Conservation (phyloP, 2,797 vertebrate species). For the Takifugu rubripes region DNA sequence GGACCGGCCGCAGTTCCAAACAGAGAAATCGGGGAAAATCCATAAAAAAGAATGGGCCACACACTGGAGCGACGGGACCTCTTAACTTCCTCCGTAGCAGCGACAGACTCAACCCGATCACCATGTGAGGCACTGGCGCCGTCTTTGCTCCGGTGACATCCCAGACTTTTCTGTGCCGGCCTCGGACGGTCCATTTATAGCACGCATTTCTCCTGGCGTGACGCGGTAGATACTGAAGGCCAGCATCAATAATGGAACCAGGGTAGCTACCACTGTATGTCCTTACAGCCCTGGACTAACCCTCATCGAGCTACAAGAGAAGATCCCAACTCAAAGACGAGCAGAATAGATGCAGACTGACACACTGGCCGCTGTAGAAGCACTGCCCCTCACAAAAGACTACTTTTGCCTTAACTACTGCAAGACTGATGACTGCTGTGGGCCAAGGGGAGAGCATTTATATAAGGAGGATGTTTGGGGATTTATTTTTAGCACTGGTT, state of each 20-base stretch:
- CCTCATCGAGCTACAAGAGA: slow-evolving; percentile 14
- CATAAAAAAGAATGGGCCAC: slow-evolving; percentile 88
- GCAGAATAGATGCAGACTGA: slow-evolving; percentile 10
- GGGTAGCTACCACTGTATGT: slow-evolving; percentile 18
- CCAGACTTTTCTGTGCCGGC: slow-evolving; percentile 34
- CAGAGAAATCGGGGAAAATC: slow-evolving; percentile 80
- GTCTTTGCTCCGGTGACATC: slow-evolving; percentile 46
- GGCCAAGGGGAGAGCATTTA: slow-evolving; percentile 31
- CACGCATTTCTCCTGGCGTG: slow-evolving; percentile 25
- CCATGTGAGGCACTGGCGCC: slow-evolving; percentile 41
- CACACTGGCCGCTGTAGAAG: slow-evolving; percentile 31
- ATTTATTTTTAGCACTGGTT: slow-evolving; percentile 26
- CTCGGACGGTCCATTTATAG: slow-evolving; percentile 40
- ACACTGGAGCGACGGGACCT: slow-evolving; percentile 76
- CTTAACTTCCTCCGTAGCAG: slow-evolving; percentile 49
- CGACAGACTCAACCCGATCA: slow-evolving; percentile 45
- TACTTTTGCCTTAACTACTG: slow-evolving; percentile 62
- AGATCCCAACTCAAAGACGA: slow-evolving; percentile 40
- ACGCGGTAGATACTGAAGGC: slow-evolving; percentile 31
- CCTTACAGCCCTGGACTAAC: slow-evolving; percentile 2
- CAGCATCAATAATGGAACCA: slow-evolving; percentile 24
- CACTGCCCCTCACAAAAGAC: slow-evolving; percentile 39
- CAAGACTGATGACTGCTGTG: slow-evolving; percentile 39
- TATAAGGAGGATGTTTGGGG: slow-evolving; percentile 30
- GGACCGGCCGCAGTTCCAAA: slow-evolving; percentile 84